Conservation (phyloP, 2,797 vertebrate species). For the Clarias fuscus region DNA sequence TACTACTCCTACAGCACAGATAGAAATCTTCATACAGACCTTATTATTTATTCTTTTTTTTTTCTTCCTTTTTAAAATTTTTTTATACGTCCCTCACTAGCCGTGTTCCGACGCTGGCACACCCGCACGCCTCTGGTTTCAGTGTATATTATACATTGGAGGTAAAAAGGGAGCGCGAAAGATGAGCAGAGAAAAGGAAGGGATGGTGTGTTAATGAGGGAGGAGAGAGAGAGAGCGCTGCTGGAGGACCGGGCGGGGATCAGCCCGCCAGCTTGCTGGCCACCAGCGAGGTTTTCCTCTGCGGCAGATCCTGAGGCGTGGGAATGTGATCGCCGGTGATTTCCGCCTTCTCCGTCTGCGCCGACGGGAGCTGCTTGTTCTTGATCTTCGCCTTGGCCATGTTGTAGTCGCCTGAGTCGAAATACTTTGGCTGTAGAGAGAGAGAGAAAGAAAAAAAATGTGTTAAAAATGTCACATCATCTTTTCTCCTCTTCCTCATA, state of each 20-base stretch:
- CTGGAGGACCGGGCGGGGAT: slow-evolving; percentile 69
- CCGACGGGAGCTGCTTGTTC: slow-evolving; percentile 93
- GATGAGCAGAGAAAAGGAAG: slow-evolving; percentile 56
- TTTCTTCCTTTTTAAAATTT: background rate
- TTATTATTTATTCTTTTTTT: background rate
- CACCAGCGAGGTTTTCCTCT: slow-evolving; percentile 96
- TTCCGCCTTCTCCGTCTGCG: slow-evolving; percentile 92
- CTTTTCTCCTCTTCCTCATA: background rate
- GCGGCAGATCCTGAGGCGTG: slow-evolving; percentile 96
- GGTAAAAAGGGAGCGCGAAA: slow-evolving; percentile 49
- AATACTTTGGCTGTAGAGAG: slow-evolving; percentile 91
- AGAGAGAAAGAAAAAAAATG: slow-evolving; percentile 23
- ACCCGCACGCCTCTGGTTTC: slow-evolving; percentile 58
- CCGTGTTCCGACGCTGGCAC: slow-evolving; percentile 62
- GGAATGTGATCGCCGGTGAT: slow-evolving; percentile 99
- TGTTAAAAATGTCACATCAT: background rate
- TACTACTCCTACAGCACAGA: slow-evolving; percentile 58
- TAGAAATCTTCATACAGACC: slow-evolving; percentile 51
- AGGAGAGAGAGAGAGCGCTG: slow-evolving; percentile 49
- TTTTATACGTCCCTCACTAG: slow-evolving; percentile 34
- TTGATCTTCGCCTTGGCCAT: slow-evolving; percentile 99
- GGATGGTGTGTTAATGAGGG: slow-evolving; percentile 27
- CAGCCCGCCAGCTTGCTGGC: slow-evolving; percentile 98
- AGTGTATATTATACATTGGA: slow-evolving; percentile 74
- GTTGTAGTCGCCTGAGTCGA: slow-evolving; percentile 99